Evolutionary conservation across 1,140 invertebrate genomes (phyloP).

Genomic region (Mylabris phalerata): DNA sequence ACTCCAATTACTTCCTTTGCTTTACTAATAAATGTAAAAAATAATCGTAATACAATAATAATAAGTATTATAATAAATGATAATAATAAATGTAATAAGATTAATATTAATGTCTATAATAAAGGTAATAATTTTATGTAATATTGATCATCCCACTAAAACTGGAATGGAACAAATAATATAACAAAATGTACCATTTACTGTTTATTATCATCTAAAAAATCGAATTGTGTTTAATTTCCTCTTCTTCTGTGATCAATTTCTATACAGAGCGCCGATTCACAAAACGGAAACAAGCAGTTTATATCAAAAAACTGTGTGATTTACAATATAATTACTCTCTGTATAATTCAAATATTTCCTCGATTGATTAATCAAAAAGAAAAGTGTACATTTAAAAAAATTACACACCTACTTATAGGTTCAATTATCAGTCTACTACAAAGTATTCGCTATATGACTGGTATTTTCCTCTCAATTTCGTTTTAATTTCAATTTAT

Average conservation of each 20-base stretch:
- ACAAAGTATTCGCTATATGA: slow-evolving; percentile 33
- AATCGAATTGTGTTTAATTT: background rate
- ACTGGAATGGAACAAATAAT: slow-evolving; percentile 38
- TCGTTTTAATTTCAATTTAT: too few species aligned
- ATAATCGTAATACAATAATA: too few species aligned
- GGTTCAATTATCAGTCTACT: slow-evolving; percentile 42
- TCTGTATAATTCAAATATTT: too few species aligned
- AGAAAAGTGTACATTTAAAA: slow-evolving; percentile 39
- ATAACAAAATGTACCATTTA: slow-evolving; percentile 12
- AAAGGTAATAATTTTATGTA: slow-evolving; percentile 10
- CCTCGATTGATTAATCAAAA: slow-evolving; percentile 12
- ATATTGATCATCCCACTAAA: slow-evolving; percentile 40
- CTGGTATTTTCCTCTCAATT: slow-evolving; percentile 12
- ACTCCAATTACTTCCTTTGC: slow-evolving; percentile 27
- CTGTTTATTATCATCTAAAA: background rate
- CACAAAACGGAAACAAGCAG: too few species aligned
- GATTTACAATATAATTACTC: too few species aligned
- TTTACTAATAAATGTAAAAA: too few species aligned
- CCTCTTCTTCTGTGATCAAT: background rate
- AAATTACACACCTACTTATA: slow-evolving; percentile 31
- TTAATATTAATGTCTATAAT: slow-evolving; percentile 25
- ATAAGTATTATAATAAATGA: background rate
- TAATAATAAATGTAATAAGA: background rate
- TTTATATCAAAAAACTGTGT: too few species aligned
- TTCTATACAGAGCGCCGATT: too few species aligned